A percentile compares a stretch with the other conserved stretches of the same genome.
These are phyloP conservation scores for Gymnothorax javanicus DNA, from an alignment of 2,797 vertebrate species.

Conservation along the genomic window DNA sequence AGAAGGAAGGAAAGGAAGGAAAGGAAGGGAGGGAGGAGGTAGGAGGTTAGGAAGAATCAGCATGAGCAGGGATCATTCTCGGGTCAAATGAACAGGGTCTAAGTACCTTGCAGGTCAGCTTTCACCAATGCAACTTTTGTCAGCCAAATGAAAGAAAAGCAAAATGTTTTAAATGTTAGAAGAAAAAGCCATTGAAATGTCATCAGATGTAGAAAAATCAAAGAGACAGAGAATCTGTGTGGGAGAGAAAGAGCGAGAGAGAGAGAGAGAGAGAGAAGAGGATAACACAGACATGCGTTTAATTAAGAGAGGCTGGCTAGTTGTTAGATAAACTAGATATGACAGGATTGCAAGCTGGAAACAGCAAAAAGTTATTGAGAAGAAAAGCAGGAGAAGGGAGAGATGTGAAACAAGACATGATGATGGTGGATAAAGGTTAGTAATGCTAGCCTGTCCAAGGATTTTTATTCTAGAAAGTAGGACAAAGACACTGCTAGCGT, in stretches of 20 bases:
- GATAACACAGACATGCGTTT: not conserved
- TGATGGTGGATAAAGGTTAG: conserved; percentile 2
- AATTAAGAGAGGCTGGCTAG: conserved; percentile 24
- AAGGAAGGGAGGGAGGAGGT: conserved; percentile 28
- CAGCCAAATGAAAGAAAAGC: conserved; percentile 84
- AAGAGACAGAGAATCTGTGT: conserved; percentile 34
- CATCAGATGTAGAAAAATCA: conserved; percentile 74
- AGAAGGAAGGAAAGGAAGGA: conserved; percentile 4
- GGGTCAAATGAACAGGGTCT: conserved; percentile 75
- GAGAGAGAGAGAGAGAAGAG: conserved; percentile 31
- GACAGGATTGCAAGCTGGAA: not conserved
- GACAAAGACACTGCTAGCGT: not conserved
- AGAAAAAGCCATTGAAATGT: conserved; percentile 80
- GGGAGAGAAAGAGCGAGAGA: conserved; percentile 39
- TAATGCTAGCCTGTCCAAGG: not conserved
- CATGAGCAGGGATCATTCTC: conserved; percentile 78
- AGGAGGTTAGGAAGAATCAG: conserved; percentile 13
- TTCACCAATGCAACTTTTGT: conserved; percentile 93
- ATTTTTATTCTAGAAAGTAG: not conserved
- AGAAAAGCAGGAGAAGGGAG: not conserved
- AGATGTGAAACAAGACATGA: not conserved
- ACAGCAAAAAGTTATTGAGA: not conserved
- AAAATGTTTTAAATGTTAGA: conserved; percentile 95
- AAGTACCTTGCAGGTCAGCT: conserved; percentile 96
- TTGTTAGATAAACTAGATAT: conserved; percentile 27